Evolutionary conservation across 2,888 invertebrate genomes (phyloP).

Genomic region (Sympetrum striolatum): DNA sequence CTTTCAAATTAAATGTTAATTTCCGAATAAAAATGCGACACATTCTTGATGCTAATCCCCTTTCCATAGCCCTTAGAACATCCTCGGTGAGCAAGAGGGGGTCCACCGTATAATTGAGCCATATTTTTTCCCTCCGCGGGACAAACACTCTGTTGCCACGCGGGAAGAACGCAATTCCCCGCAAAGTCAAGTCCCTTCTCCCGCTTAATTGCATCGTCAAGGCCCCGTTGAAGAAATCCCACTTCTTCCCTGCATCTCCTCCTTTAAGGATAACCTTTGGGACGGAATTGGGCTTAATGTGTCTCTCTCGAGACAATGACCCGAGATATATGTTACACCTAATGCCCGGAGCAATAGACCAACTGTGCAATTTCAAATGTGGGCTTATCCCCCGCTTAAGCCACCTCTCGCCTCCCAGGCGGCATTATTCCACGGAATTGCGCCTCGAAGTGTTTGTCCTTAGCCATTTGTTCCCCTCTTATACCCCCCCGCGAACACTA

Average conservation of each 20-base stretch:
- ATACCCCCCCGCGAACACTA: background rate
- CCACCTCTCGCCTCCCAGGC: background rate
- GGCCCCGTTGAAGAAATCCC: background rate
- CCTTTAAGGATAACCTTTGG: background rate
- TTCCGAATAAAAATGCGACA: too few relatives aligned
- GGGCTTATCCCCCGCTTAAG: background rate
- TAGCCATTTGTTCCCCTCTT: background rate
- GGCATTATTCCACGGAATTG: background rate
- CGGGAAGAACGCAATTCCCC: background rate
- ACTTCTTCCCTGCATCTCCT: background rate
- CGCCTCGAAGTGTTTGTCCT: background rate
- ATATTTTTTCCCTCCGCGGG: too few relatives aligned
- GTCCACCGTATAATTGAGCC: too few relatives aligned
- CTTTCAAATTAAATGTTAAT: too few relatives aligned
- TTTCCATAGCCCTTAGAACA: too few relatives aligned
- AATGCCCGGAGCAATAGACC: background rate
- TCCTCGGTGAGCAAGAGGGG: too few relatives aligned
- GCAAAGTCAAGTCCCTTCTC: background rate
- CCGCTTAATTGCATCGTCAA: background rate
- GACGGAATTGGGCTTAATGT: slow-evolving; percentile 14
- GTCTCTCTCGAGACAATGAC: background rate
- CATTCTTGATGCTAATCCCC: too few relatives aligned
- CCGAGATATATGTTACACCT: background rate
- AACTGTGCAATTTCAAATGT: background rate
- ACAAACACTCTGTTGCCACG: background rate